Base-by-base conservation (phyloP, 2,888 invertebrate genomes). In the Octodonta nipae region DNA sequence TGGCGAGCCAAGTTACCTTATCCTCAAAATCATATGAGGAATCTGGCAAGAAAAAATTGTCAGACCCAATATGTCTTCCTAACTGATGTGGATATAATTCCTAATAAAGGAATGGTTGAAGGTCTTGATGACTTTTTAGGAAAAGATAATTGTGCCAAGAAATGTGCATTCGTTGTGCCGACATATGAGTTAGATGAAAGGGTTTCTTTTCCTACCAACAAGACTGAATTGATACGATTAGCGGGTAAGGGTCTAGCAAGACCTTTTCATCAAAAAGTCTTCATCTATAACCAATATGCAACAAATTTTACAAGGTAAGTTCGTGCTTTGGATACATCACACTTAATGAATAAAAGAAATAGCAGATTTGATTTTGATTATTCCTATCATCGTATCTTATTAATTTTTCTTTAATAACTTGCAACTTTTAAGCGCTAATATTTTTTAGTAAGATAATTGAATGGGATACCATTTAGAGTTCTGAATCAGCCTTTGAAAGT, bases 181-280 rank as follows among this genome's bases (percentile, higher is more conserved):
- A 89, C 89, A 1, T 88, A 85, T 55, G 89, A 89, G 62, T 64
- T 89, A 43, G 86, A 87, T 54, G 72, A 74, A 35, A 68, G 83
- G 35, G 82, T 82, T 1, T 68, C 69, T 28, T 85, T 86, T 54
- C 89, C 89, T 0, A 61, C 67, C n/a, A 83, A 81, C 51, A 88
- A 88, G 60, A 72, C 75, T 12, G 82, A 82, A 46, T 61, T 89
- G 35, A 63, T 87, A 32, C 65, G 82, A 33, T 62, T 88, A 38
- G 78, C 82, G 1, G 75, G 70, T 49, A 81, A 81, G 51, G 84
- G 83, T 31, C 62, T 86, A 29, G 88, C 88, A 1, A 70, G 87
- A 56, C 88, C 88, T 0, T 89, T 89, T 55, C 89, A 89, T 58
- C 78, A 85, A 51, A 86, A 86, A 62, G 85, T 89, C 38, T 89